Base-by-base conservation (phyloP, 2,797 vertebrate species). In the Carapus acus region DNA sequence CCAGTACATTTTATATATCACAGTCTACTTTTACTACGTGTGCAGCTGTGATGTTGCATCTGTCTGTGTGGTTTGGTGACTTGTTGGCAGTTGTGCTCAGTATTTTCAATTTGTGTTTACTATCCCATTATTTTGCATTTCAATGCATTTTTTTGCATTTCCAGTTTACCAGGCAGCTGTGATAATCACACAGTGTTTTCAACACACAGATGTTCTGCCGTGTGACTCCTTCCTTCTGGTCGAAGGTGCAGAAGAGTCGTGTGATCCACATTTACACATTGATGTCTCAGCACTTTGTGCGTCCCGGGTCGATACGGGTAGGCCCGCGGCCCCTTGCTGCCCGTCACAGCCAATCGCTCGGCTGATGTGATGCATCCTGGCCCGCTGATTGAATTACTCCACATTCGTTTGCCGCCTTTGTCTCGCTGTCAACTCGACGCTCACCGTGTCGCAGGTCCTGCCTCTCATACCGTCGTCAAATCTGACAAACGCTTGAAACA, bases 341-440 rank as follows among this genome's bases (percentile, higher is more conserved):
- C 79, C 77, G 81, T 85, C 86, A 77, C 34, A 83, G 78, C 78
- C 85, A 82, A 86, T 86, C 81, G 65, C 73, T 53, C 62, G 64
- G 39, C 73, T 76, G 77, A 82, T 82, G 77, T 82, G 83, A 82
- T 83, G 77, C 71, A 78, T 80, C 73, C 79, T 80, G 72, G 77
- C 66, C 69, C 59, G 68, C 44, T 81, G 82, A 87, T 85, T 86
- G 84, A 88, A 88, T 90, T 87, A 88, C 82, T 75, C 61, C 63
- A 62, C 77, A 81, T 83, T 86, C 85, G 80, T 85, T 83, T 74
- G 36, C 79, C 70, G 58, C 83, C 66, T 83, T 84, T 83, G 78
- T 84, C 76, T 82, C 78, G 60, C 76, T 73, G 79, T 84, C 76
- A 71, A 81, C 74, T 77, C 76, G 67, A 54, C 31, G 50, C 72